These are phyloP conservation scores for Ganaspis brasiliensis DNA, from an alignment of 2,888 invertebrate genomes.

Conservation along the genomic window DNA sequence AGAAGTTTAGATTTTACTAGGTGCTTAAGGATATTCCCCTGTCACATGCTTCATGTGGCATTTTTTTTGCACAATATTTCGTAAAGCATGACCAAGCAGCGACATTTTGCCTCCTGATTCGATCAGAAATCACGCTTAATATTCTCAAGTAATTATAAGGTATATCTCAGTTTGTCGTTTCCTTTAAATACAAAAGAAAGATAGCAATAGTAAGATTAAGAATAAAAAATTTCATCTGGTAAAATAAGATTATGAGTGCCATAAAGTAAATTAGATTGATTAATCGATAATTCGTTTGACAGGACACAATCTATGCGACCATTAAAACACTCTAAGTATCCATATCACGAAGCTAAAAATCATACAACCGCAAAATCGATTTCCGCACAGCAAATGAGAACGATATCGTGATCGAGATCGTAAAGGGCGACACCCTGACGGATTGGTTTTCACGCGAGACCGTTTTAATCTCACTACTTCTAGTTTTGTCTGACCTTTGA, in stretches of 20 bases:
- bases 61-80: neutral
- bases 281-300: conserved; percentile 46
- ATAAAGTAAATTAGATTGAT: conserved; percentile 30
- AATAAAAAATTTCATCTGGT: neutral
- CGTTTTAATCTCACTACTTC: neutral
- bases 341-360: conserved; percentile 57
- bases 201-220: neutral
- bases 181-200: neutral
- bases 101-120: too few relatives aligned
- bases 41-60: neutral
- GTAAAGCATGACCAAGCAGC: too few relatives aligned
- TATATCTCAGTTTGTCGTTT: neutral
- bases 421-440: conserved; percentile 50
- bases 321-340: conserved; percentile 56
- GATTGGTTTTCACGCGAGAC: conserved; percentile 43
- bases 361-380: conserved; percentile 61
- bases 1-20: conserved; percentile 41
- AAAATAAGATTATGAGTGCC: neutral
- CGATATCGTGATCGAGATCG: conserved; percentile 55
- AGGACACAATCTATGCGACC: conserved; percentile 54
- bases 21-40: conserved; percentile 6
- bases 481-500: conserved; percentile 22
- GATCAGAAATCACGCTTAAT: too few relatives aligned
- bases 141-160: too few relatives aligned
- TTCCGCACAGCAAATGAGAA: conserved; percentile 59